Conservation (phyloP, 2,888 invertebrate genomes). For the Nematopogon swammerdamellus region DNA sequence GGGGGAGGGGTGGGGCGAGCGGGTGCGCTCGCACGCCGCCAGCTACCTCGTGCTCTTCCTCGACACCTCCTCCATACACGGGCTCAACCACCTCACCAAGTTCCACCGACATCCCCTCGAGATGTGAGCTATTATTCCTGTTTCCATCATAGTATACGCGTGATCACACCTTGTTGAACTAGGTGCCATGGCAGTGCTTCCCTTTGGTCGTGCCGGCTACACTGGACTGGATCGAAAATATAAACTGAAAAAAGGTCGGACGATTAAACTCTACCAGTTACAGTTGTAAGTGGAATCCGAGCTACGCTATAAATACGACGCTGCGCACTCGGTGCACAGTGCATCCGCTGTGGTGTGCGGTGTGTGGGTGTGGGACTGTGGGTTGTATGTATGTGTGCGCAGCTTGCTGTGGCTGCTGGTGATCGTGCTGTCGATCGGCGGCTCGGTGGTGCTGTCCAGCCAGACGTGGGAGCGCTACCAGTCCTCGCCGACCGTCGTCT, state of each 20-base stretch:
- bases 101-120: slow-evolving; percentile 39
- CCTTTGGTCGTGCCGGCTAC: too few species aligned
- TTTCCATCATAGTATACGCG: too few species aligned
- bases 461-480: slow-evolving; percentile 64
- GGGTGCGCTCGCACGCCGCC: slow-evolving; percentile 16
- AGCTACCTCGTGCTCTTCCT: slow-evolving; percentile 35
- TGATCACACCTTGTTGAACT: too few species aligned
- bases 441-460: slow-evolving; percentile 53
- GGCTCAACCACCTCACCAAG: slow-evolving; percentile 48
- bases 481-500: slow-evolving; percentile 68
- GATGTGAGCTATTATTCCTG: slow-evolving; percentile 42
- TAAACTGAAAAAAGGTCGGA: too few species aligned
- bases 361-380: too few species aligned
- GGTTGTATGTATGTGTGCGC: slow-evolving; percentile 4
- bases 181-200: too few species aligned
- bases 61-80: slow-evolving; percentile 52
- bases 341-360: too few species aligned
- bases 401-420: slow-evolving; percentile 58
- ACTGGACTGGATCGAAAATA: not conserved
- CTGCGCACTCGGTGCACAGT: too few species aligned
- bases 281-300: too few species aligned
- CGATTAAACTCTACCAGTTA: too few species aligned
- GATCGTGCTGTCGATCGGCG: slow-evolving; percentile 51
- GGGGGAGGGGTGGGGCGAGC: not conserved
- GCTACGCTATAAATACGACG: too few species aligned